phyloP scores from a whole-genome alignment of 2,113 vertebrate genomes.

The Nerophis ophidion region DNA sequence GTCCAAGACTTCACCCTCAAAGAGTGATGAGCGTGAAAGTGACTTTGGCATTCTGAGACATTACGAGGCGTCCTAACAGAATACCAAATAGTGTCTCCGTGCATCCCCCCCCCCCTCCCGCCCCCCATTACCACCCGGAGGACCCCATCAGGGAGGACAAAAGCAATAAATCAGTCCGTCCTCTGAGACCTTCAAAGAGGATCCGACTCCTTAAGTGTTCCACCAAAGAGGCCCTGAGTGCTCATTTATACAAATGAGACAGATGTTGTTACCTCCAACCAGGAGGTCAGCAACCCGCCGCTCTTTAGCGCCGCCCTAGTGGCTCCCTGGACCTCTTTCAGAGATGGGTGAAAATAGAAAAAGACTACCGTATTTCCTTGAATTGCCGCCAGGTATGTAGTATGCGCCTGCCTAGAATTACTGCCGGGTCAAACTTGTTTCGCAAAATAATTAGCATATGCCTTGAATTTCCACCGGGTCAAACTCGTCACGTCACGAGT shows the following conservation, averaged over 20 bases:
- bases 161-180: constrained; percentile 53
- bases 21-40: constrained; percentile 16
- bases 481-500: too few species aligned
- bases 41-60: constrained; percentile 27
- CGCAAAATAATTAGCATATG: too few species aligned
- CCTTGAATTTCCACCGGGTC: too few species aligned
- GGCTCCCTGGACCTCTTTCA: too few species aligned
- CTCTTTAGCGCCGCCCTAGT: too few species aligned
- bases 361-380: too few species aligned
- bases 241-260: constrained; percentile 41
- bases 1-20: constrained; percentile 26
- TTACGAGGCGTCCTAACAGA: constrained; percentile 19
- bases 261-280: constrained; percentile 13
- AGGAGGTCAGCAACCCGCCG: too few species aligned
- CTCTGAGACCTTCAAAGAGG: constrained; percentile 35
- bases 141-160: constrained; percentile 45
- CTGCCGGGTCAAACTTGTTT: too few species aligned
- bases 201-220: constrained; percentile 42
- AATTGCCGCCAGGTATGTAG: too few species aligned
- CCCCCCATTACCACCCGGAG: constrained; percentile 16
- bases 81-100: constrained; percentile 54
- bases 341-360: too few species aligned
- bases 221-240: constrained; percentile 21
- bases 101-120: background rate
- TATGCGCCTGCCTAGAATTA: too few species aligned